phyloP scores from a whole-genome alignment of 2,113 vertebrate species.

The Sinocyclocheilus rhinocerous region DNA sequence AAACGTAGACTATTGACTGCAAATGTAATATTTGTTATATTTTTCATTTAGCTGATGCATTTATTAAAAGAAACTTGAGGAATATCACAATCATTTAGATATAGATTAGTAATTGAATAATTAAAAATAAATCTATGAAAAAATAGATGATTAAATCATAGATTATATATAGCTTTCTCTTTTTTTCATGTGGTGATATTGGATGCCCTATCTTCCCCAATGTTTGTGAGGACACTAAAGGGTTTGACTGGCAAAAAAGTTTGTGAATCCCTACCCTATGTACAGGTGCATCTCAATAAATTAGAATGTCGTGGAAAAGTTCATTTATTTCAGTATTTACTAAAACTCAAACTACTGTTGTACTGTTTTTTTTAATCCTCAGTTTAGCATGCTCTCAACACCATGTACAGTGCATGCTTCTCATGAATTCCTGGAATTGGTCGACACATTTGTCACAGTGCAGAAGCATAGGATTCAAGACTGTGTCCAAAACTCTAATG shows the following conservation, averaged over 20 bases:
- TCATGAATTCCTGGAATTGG: conserved; percentile 12
- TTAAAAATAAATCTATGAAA: not conserved
- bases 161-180: not conserved
- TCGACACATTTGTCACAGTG: conserved; percentile 2
- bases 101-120: not conserved
- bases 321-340: too few species aligned
- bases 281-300: too few species aligned
- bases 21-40: too few species aligned
- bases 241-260: not conserved
- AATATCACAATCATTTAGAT: not conserved
- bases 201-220: not conserved
- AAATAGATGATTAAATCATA: not conserved
- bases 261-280: not conserved
- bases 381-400: not conserved
- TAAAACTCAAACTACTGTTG: not conserved
- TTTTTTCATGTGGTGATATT: not conserved
- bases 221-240: not conserved
- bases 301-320: too few species aligned
- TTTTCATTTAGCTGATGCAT: not conserved
- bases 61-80: not conserved
- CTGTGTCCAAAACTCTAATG: not conserved
- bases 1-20: too few species aligned
- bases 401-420: not conserved
- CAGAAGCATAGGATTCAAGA: not conserved
- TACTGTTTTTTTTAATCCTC: not conserved